Evolutionary conservation across 2,888 invertebrate genomes (phyloP).

Genomic region (Alcis repandata): DNA sequence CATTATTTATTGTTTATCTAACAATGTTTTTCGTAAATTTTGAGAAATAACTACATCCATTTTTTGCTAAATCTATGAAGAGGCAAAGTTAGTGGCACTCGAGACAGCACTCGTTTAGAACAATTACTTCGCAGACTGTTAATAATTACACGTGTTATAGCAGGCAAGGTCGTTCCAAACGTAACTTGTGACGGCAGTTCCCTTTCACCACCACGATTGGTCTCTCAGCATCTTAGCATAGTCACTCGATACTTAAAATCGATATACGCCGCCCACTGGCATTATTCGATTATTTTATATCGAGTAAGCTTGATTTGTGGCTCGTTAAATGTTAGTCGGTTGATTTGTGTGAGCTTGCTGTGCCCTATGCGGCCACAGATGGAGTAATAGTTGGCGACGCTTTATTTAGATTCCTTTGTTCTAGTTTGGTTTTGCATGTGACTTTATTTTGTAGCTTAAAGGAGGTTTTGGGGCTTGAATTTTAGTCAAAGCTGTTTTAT

Average conservation of each 20-base stretch:
- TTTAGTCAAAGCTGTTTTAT: not conserved
- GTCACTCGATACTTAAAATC: constrained; percentile 54
- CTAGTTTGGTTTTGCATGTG: not conserved
- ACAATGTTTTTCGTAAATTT: too few species aligned
- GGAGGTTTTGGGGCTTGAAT: not conserved
- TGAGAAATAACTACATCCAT: too few species aligned
- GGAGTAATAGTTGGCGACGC: not conserved
- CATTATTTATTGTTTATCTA: too few species aligned
- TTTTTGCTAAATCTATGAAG: too few species aligned
- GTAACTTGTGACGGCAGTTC: constrained; percentile 72
- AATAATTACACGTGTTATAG: constrained; percentile 51
- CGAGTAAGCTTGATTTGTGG: constrained; percentile 32
- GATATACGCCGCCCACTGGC: constrained; percentile 54
- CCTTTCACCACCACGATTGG: constrained; percentile 79
- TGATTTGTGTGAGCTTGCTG: constrained; percentile 37
- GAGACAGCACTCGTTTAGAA: too few species aligned
- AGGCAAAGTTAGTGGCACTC: too few species aligned
- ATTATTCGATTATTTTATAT: constrained; percentile 33
- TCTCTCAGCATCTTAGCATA: constrained; percentile 45
- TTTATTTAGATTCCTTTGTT: constrained; percentile 29
- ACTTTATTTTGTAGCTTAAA: not conserved
- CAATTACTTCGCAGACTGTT: constrained; percentile 53
- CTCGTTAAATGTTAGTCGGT: constrained; percentile 28
- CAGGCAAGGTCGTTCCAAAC: constrained; percentile 62
- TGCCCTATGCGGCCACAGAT: constrained; percentile 23